A percentile compares a stretch with the other conserved stretches of the same genome.
phyloP scores from a whole-genome alignment of 1,140 invertebrate species.

The Agrypnia vestita region DNA sequence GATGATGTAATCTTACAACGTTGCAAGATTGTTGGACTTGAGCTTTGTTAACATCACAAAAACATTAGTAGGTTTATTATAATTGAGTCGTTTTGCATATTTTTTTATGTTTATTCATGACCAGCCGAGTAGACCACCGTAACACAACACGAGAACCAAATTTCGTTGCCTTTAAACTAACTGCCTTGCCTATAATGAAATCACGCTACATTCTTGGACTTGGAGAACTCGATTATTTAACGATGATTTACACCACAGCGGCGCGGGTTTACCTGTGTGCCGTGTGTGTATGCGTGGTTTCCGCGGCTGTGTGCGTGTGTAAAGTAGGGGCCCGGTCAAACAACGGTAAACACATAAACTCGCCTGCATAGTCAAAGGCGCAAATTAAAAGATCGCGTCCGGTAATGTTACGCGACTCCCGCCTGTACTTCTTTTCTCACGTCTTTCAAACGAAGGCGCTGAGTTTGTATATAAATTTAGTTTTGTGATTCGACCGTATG shows the following conservation, averaged over 20 bases:
- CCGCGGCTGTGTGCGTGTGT: conserved; percentile 4
- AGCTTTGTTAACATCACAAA: no score
- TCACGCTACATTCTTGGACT: conserved; percentile 15
- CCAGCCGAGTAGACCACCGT: neutral
- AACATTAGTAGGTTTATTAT: neutral
- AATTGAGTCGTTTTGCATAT: neutral
- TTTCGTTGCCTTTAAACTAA: neutral
- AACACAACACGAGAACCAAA: neutral
- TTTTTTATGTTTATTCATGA: neutral
- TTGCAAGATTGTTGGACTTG: no score
- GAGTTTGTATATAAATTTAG: neutral
- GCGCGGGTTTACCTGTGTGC: neutral
- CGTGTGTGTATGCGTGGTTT: neutral
- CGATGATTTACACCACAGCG: neutral
- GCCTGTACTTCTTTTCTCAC: neutral
- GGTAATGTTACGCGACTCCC: neutral
- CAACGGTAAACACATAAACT: conserved; percentile 37
- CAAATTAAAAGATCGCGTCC: conserved; percentile 2
- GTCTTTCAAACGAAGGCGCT: neutral
- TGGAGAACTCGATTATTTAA: conserved; percentile 23
- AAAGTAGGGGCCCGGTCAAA: conserved; percentile 32
- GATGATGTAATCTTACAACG: no score
- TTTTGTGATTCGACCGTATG: neutral
- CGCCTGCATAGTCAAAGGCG: conserved; percentile 30
- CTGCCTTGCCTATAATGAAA: neutral